A percentile compares a stretch with the other conserved stretches of the same genome.
Evolutionary conservation across 2,113 vertebrate species (phyloP).

Genomic region (Apteryx owenii): DNA sequence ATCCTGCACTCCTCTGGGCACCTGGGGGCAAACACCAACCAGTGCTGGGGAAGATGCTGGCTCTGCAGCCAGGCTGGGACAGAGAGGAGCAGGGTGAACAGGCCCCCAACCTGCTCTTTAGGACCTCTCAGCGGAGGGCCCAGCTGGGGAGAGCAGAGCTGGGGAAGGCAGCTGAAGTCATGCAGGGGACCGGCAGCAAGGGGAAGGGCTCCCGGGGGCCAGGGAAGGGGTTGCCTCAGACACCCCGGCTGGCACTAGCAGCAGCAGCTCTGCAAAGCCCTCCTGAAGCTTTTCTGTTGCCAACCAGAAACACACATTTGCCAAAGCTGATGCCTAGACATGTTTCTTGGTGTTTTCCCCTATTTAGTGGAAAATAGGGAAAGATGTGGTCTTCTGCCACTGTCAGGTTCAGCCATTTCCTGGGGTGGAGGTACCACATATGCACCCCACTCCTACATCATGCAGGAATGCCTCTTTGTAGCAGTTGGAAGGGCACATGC

Average conservation of each 20-base stretch:
- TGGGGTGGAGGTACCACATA: no score
- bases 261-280: not conserved
- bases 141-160: no score
- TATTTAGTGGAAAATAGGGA: not conserved
- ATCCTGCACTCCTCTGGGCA: not conserved
- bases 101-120: no score
- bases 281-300: not conserved
- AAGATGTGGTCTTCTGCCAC: not conserved
- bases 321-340: not conserved
- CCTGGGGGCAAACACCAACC: not conserved
- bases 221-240: not conserved
- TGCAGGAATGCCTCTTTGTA: not conserved
- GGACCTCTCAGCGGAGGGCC: no score
- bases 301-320: not conserved
- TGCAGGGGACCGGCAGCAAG: not conserved
- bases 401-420: not conserved
- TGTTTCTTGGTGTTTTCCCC: not conserved
- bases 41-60: not conserved
- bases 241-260: not conserved
- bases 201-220: not conserved
- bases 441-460: no score
- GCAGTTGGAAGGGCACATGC: not conserved
- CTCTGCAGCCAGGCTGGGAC: not conserved
- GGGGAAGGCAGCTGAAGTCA: not conserved
- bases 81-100: not conserved